These are phyloP conservation scores for Halichoerus grypus DNA, from an alignment of 2,113 vertebrate genomes.

Conservation along the genomic window DNA sequence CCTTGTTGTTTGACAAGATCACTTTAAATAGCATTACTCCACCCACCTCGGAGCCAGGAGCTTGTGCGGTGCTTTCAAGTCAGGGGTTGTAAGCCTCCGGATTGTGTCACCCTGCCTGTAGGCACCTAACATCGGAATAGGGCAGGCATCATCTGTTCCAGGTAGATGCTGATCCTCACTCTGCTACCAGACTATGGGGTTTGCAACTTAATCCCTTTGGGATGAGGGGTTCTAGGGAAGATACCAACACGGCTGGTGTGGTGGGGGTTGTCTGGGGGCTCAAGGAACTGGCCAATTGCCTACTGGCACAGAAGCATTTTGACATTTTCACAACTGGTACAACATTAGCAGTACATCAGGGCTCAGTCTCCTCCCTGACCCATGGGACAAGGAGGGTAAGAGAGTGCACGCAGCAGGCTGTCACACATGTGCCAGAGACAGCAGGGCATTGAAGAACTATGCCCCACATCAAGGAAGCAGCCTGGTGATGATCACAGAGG, in stretches of 20 bases:
- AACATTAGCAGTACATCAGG: not conserved
- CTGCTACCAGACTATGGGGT: accelerated
- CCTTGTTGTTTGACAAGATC: not conserved
- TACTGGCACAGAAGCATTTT: not conserved
- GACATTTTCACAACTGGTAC: not conserved
- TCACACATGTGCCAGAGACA: accelerated
- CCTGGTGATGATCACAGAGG: not conserved
- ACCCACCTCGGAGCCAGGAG: too few relatives aligned
- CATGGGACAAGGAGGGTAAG: too few relatives aligned
- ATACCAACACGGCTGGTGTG: too few relatives aligned
- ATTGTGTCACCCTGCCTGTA: not conserved
- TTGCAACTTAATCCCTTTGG: not conserved
- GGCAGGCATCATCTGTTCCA: accelerated
- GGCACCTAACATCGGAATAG: not conserved
- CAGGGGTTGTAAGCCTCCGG: accelerated
- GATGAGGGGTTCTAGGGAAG: not conserved
- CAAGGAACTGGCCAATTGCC: not conserved
- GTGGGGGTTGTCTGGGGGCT: not conserved
- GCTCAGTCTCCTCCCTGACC: not conserved
- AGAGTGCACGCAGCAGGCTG: not conserved
- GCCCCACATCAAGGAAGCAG: not conserved
- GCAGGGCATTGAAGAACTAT: too few relatives aligned
- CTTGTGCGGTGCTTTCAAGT: not conserved
- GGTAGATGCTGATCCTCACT: not conserved
- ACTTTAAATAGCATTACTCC: not conserved